Conservation (phyloP, 2,113 vertebrate genomes). For the Peromyscus maniculatus region DNA sequence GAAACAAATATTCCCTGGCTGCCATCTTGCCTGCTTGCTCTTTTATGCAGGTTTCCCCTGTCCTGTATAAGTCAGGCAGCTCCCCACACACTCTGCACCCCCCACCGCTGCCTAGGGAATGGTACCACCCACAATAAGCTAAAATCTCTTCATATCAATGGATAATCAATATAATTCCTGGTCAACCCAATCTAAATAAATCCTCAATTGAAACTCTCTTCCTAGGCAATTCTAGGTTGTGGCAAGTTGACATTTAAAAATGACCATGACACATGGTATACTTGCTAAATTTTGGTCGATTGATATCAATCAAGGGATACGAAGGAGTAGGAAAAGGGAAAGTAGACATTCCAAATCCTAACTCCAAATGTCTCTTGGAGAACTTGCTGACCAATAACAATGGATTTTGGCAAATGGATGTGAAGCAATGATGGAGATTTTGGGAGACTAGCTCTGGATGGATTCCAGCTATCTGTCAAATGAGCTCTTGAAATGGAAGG, state of each 20-base stretch:
- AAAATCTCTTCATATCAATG: too few relatives aligned
- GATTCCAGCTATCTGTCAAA: background rate
- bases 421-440: background rate
- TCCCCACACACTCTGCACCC: too few relatives aligned
- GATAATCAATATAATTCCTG: background rate
- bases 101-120: background rate
- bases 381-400: too few relatives aligned
- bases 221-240: background rate
- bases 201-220: background rate
- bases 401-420: background rate
- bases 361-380: background rate
- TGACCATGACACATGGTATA: background rate
- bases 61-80: background rate
- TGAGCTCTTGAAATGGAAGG: background rate
- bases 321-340: background rate
- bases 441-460: background rate
- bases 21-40: background rate
- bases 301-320: background rate
- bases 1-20: background rate
- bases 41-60: background rate
- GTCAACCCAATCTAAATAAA: background rate
- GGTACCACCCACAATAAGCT: background rate
- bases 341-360: background rate
- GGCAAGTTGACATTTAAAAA: background rate
- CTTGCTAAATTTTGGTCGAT: background rate